Evolutionary conservation across 2,888 invertebrate species (phyloP).

Genomic region (Polymixis lichenea): DNA sequence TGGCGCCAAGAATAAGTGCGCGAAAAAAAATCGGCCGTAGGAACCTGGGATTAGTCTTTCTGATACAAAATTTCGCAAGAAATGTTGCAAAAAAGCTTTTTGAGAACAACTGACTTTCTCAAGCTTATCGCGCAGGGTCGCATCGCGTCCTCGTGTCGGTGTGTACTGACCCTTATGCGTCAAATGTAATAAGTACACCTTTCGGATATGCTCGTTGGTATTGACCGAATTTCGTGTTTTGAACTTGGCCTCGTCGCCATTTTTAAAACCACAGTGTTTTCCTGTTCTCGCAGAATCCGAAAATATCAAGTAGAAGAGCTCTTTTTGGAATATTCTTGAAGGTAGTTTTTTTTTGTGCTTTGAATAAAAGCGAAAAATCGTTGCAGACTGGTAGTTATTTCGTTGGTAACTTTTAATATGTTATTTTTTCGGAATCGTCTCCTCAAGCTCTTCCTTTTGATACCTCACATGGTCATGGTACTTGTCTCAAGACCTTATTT

Average conservation of each 20-base stretch:
- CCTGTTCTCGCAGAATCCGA: slow-evolving; percentile 29
- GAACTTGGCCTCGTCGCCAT: slow-evolving; percentile 67
- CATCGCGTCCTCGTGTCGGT: background rate
- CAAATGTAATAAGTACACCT: slow-evolving; percentile 21
- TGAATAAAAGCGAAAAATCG: background rate
- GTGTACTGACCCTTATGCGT: slow-evolving; percentile 9
- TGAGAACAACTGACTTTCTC: background rate
- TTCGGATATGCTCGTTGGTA: slow-evolving; percentile 63
- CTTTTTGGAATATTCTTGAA: slow-evolving; percentile 11
- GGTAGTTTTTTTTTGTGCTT: background rate
- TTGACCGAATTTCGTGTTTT: slow-evolving; percentile 71
- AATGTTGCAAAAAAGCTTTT: background rate
- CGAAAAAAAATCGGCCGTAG: background rate
- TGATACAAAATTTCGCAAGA: background rate
- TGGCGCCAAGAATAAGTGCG: background rate
- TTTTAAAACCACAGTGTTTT: slow-evolving; percentile 37
- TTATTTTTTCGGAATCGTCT: background rate
- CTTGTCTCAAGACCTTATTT: background rate
- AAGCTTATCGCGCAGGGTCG: no score
- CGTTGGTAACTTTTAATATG: background rate
- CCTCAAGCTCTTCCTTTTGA: background rate
- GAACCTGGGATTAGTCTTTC: background rate
- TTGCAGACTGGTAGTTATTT: background rate
- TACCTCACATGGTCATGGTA: background rate
- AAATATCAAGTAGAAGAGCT: background rate